A percentile compares a stretch with the other conserved stretches of the same genome.
phyloP scores from a whole-genome alignment of 1,140 invertebrate genomes.

The Drosophila pectinifera region DNA sequence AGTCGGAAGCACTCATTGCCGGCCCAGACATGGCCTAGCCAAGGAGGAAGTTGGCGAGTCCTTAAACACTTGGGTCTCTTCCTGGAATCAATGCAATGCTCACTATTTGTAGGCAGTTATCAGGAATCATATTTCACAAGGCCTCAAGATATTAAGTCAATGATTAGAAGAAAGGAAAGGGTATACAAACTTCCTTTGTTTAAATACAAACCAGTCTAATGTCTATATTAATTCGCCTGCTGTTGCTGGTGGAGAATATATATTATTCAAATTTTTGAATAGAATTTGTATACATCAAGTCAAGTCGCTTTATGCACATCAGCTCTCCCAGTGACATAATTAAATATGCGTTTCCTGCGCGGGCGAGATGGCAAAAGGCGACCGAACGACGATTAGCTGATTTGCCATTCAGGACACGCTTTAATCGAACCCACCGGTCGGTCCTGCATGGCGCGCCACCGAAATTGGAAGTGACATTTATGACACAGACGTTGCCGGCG shows the following conservation, averaged over 20 bases:
- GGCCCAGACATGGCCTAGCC: slow-evolving; percentile 27
- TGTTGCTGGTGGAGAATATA: too few species aligned
- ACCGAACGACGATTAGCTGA: slow-evolving; percentile 49
- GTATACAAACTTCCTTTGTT: too few species aligned
- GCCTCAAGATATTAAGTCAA: too few species aligned
- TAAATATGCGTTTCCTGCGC: slow-evolving; percentile 46
- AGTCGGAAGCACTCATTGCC: slow-evolving; percentile 72
- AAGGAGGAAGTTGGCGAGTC: slow-evolving; percentile 2
- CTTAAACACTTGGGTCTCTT: slow-evolving; percentile 48
- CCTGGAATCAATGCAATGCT: slow-evolving; percentile 35
- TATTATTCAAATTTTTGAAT: neutral
- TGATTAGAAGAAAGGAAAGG: too few species aligned
- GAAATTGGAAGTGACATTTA: slow-evolving; percentile 78
- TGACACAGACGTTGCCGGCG: slow-evolving; percentile 51
- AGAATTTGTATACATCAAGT: neutral
- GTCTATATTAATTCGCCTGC: too few species aligned
- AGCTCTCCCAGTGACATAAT: slow-evolving; percentile 45
- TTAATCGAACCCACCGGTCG: slow-evolving; percentile 53
- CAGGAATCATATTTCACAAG: neutral
- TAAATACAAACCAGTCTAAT: too few species aligned
- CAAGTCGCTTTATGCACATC: slow-evolving; percentile 23
- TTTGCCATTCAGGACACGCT: slow-evolving; percentile 72
- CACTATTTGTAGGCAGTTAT: slow-evolving; percentile 37
- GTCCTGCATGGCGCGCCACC: slow-evolving; percentile 56
- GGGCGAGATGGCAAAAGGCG: slow-evolving; percentile 18